Evolutionary conservation across 2,797 vertebrate genomes (phyloP).

Genomic region (Coendou prehensilis): DNA sequence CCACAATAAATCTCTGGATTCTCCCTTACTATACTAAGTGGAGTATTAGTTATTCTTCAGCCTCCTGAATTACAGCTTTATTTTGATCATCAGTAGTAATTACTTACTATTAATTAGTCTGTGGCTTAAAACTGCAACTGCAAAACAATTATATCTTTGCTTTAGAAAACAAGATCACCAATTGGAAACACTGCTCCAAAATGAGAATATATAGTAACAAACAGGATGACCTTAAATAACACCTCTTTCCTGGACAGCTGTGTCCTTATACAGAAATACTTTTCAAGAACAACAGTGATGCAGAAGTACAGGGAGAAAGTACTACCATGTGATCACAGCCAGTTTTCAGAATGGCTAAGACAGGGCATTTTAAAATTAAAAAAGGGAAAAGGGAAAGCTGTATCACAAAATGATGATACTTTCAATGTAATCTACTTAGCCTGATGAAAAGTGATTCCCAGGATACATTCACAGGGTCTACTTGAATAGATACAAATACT

Average conservation of each 20-base stretch:
- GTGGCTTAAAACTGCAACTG: constrained; percentile 14
- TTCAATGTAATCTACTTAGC: constrained; percentile 29
- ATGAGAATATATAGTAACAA: constrained; percentile 21
- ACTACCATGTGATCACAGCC: neutral
- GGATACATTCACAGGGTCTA: constrained; percentile 8
- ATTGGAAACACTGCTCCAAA: constrained; percentile 33
- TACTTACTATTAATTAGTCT: neutral
- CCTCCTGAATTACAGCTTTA: neutral
- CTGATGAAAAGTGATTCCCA: constrained; percentile 9
- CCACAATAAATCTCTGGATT: neutral
- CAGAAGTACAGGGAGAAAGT: neutral
- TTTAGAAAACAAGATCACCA: constrained; percentile 50
- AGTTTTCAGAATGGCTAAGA: constrained; percentile 21
- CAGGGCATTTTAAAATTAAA: neutral
- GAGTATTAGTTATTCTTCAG: neutral
- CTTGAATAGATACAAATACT: neutral
- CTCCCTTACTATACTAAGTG: neutral
- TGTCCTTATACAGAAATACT: neutral
- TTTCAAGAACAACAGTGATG: neutral
- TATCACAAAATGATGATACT: neutral
- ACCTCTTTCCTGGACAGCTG: neutral
- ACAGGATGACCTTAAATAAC: neutral
- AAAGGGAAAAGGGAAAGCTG: neutral
- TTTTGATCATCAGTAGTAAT: constrained; percentile 30
- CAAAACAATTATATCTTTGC: neutral